Conservation (phyloP, 2,113 vertebrate species). For the Tympanuchus pallidicinctus region DNA sequence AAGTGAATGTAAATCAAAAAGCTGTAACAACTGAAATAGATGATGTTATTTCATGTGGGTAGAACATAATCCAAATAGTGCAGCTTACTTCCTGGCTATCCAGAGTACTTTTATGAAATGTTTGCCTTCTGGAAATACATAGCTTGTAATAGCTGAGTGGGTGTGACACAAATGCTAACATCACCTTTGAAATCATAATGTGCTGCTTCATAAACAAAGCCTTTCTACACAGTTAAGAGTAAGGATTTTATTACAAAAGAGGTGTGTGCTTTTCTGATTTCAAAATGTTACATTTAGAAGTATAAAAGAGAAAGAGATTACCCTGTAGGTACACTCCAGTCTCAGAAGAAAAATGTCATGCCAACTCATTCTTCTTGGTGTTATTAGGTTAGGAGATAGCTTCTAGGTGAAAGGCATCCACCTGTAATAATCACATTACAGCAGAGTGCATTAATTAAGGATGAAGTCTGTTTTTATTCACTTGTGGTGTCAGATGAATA, state of each 20-base stretch:
- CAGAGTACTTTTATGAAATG: not conserved
- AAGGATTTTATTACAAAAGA: conserved; percentile 42
- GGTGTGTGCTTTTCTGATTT: not conserved
- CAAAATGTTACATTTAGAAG: conserved; percentile 38
- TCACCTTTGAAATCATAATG: not conserved
- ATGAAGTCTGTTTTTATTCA: conserved; percentile 46
- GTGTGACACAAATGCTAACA: not conserved
- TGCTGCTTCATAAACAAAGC: not conserved
- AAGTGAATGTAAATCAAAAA: not conserved
- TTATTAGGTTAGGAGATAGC: conserved; percentile 14
- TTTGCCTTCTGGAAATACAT: not conserved
- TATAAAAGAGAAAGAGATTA: conserved; percentile 6
- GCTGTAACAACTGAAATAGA: not conserved
- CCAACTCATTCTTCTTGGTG: conserved; percentile 42
- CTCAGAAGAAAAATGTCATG: conserved; percentile 36
- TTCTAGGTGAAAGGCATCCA: conserved; percentile 24
- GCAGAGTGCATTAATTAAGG: conserved; percentile 61
- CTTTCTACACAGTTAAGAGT: not conserved
- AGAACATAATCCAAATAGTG: not conserved
- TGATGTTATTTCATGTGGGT: not conserved
- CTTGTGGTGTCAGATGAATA: conserved; percentile 50
- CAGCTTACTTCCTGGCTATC: not conserved
- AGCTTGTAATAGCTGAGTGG: not conserved
- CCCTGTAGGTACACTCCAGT: not conserved
- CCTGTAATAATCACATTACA: conserved; percentile 54